Evolutionary conservation across 2,113 vertebrate species (phyloP).

Genomic region (Phylloscopus trochilus): DNA sequence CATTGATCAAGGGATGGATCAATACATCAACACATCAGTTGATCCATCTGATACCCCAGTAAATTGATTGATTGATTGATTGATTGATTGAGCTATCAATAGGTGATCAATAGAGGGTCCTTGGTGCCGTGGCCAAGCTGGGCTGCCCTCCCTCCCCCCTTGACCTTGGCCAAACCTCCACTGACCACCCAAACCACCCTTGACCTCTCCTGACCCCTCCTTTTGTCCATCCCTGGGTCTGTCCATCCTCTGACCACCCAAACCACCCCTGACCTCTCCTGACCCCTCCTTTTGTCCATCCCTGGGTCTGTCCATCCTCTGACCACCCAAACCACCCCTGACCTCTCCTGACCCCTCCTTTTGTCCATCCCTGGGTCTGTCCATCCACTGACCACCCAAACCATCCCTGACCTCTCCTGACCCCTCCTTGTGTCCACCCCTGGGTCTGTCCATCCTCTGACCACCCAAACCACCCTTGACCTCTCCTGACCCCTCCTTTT

Average conservation of each 20-base stretch:
- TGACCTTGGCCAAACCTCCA: rapidly evolving
- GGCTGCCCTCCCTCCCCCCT: rapidly evolving
- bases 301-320: neutral
- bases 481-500: too few species aligned
- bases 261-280: too few species aligned
- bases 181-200: neutral
- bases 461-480: too few species aligned
- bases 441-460: neutral
- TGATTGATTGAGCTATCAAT: rapidly evolving
- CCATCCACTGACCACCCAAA: neutral
- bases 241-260: neutral
- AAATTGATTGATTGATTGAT: too few species aligned
- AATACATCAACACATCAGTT: neutral
- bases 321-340: neutral
- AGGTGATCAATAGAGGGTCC: neutral
- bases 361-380: too few species aligned
- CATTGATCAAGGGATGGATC: neutral
- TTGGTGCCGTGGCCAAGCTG: neutral
- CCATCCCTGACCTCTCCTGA: neutral
- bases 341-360: too few species aligned
- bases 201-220: neutral
- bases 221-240: neutral
- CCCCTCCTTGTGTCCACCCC: neutral
- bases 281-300: too few species aligned
- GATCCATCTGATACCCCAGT: neutral